A percentile compares a stretch with the other conserved stretches of the same genome.
Evolutionary conservation across 2,113 vertebrate species (phyloP).

Genomic region (Gopherus evgoodei): DNA sequence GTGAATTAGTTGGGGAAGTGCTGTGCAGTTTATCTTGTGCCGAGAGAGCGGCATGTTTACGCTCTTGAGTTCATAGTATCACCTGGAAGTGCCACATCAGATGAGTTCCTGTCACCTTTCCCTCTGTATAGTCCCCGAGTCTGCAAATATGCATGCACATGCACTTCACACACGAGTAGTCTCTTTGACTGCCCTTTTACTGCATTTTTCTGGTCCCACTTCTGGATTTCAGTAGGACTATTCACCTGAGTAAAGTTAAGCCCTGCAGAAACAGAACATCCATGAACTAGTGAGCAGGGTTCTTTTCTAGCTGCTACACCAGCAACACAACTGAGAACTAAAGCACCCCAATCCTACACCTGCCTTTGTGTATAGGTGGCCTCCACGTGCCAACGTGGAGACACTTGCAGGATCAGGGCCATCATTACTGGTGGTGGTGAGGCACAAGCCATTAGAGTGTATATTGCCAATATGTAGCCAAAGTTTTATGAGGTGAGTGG

Average conservation of each 20-base stretch:
- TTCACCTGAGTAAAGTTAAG: neutral
- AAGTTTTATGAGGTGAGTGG: neutral
- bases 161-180: neutral
- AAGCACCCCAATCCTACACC: neutral
- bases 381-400: neutral
- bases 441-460: neutral
- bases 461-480: conserved; percentile 24
- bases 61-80: neutral
- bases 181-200: neutral
- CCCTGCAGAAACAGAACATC: neutral
- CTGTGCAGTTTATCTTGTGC: neutral
- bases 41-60: neutral
- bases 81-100: neutral
- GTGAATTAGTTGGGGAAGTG: neutral
- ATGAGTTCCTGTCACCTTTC: neutral
- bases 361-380: neutral
- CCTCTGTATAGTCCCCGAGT: neutral
- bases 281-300: neutral
- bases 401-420: neutral
- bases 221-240: neutral
- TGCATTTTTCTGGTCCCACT: neutral
- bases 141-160: neutral
- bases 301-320: neutral
- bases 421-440: neutral
- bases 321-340: neutral